Conservation (phyloP, 2,113 vertebrate species). For the Ageneiosus marmoratus region DNA sequence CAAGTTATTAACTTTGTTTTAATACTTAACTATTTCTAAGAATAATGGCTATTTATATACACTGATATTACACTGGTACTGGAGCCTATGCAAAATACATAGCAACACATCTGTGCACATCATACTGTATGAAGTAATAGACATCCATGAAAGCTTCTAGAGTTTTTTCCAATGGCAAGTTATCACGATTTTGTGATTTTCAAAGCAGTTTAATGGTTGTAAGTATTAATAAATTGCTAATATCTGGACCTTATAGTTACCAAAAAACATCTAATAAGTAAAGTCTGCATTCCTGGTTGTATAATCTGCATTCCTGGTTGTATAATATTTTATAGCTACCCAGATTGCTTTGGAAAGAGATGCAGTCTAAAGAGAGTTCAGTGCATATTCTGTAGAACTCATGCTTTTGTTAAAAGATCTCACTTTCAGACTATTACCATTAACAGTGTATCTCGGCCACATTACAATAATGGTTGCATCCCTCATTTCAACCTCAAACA, state of each 20-base stretch:
- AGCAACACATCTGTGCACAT: no score
- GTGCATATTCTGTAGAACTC: background rate
- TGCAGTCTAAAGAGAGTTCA: background rate
- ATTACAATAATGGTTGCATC: constrained; percentile 3
- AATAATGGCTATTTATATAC: background rate
- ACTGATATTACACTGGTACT: no score
- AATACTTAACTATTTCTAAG: background rate
- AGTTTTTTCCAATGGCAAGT: no score
- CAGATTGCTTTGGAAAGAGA: background rate
- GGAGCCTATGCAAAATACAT: no score
- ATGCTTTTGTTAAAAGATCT: constrained; percentile 2
- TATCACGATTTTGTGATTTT: no score
- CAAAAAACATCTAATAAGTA: background rate
- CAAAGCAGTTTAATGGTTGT: no score
- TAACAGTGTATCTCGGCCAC: background rate
- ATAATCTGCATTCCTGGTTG: background rate
- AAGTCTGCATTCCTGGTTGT: background rate
- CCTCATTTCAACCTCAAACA: constrained; percentile 2
- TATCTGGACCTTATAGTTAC: background rate
- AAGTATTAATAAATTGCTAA: background rate
- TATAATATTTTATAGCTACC: background rate
- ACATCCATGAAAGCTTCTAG: no score
- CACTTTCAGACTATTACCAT: background rate
- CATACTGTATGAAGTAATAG: background rate
- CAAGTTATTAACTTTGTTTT: background rate